phyloP scores from a whole-genome alignment of 2,797 vertebrate species.

The Sebastes minor region DNA sequence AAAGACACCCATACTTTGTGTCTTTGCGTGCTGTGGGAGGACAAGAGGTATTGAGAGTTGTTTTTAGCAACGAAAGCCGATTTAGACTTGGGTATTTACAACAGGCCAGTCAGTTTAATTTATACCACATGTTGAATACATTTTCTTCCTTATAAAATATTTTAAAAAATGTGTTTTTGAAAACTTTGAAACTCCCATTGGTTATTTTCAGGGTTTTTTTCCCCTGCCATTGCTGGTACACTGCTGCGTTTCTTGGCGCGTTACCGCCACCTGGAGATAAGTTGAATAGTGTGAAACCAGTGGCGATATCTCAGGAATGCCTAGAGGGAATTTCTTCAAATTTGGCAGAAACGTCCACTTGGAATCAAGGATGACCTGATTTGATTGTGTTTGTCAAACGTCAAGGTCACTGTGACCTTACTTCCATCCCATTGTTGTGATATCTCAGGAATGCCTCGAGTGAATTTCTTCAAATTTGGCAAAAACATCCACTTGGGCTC shows the following conservation, averaged over 20 bases:
- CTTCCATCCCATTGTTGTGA: too few relatives aligned
- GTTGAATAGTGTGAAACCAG: neutral
- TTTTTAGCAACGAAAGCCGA: neutral
- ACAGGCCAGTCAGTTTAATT: neutral
- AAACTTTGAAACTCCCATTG: neutral
- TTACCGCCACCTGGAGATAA: neutral
- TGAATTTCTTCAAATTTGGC: too few relatives aligned
- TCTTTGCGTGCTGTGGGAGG: neutral
- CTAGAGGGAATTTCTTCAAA: neutral
- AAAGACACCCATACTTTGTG: neutral
- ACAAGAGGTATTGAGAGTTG: neutral
- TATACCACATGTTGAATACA: neutral
- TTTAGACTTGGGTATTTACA: neutral
- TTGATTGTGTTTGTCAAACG: too few relatives aligned
- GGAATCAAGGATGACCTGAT: too few relatives aligned
- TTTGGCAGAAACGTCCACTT: too few relatives aligned
- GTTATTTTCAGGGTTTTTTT: neutral
- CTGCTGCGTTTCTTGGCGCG: neutral
- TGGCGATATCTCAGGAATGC: neutral
- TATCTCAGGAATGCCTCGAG: too few relatives aligned
- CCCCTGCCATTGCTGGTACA: neutral
- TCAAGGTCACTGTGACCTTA: too few relatives aligned
- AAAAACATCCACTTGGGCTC: too few relatives aligned
- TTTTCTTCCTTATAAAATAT: neutral
- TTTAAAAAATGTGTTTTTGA: fast-evolving